These are phyloP conservation scores for Cacoxenus indagator DNA, from an alignment of 2,888 invertebrate genomes.

Conservation along the genomic window DNA sequence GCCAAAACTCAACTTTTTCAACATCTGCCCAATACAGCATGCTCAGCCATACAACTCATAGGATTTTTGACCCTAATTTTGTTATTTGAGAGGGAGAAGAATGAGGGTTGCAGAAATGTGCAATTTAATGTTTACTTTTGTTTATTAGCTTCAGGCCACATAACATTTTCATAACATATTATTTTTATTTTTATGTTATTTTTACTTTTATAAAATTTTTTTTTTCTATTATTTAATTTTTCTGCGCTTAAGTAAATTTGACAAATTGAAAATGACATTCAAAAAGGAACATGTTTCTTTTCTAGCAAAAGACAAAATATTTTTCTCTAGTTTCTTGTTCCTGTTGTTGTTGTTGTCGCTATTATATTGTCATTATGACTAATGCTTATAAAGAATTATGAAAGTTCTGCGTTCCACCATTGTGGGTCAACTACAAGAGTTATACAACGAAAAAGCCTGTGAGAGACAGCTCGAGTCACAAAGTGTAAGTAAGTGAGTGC, in stretches of 20 bases:
- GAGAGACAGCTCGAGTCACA: too few relatives aligned
- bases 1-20: neutral
- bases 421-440: neutral
- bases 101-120: conserved; percentile 45
- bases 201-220: neutral
- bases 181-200: neutral
- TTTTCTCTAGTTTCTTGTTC: neutral
- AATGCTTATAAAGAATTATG: neutral
- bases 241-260: conserved; percentile 5
- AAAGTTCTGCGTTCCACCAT: neutral
- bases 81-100: neutral
- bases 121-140: conserved; percentile 52
- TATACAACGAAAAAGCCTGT: too few relatives aligned
- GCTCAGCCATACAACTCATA: neutral
- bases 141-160: conserved; percentile 23
- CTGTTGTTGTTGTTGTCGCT: neutral
- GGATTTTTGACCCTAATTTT: conserved; percentile 8
- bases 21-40: neutral
- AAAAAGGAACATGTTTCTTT: neutral
- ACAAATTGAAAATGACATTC: conserved; percentile 1
- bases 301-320: neutral
- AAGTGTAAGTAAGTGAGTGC: neutral
- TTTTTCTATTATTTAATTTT: neutral
- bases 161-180: neutral
- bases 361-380: neutral